Evolutionary conservation across 2,888 invertebrate species (phyloP), one percentile per base, ranked within the genome.

Genomic region (Stomorhina lunata): DNA sequence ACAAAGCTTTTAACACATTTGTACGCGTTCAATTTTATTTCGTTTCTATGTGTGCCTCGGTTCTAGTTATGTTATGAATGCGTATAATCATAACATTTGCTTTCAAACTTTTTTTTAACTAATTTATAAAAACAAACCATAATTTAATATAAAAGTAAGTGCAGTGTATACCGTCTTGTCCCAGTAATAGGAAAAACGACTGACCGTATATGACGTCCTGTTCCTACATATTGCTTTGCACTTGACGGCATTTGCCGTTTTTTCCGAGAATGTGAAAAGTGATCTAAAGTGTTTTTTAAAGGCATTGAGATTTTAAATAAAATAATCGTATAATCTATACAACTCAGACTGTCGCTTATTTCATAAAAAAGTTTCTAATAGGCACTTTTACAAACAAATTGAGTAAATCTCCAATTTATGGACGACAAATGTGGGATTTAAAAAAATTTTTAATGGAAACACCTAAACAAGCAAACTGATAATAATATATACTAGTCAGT

Each of bases 241-340:
- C 17, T 71, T 59, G 45, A 71, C 71, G 57, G 71, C 27, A 59
- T 71, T 5, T 71, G 71, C 48, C 59, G 59, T 71, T 48, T 71
- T 68, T 53, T 53, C 53, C 68, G 50, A 34, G 50, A 66, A 66
- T 37, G 65, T 27, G 65, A 48, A 48, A 65, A 65, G 37, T n/a
- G n/a, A n/a, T n/a, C n/a, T n/a, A n/a, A n/a, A n/a, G n/a, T n/a
- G n/a, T n/a, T n/a, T n/a, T n/a, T n/a, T n/a, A n/a, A n/a, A n/a
- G n/a, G n/a, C n/a, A n/a, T n/a, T n/a, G n/a, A n/a, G n/a, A n/a
- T n/a, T n/a, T n/a, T n/a, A n/a, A n/a, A n/a, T n/a, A n/a, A n/a
- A n/a, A n/a, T n/a, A n/a, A n/a, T n/a, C n/a, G n/a, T n/a, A n/a
- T n/a, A n/a, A n/a, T n/a, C n/a, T n/a, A n/a, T n/a, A n/a, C n/a